phyloP scores from a whole-genome alignment of 2,113 vertebrate species.

The Muscicapa adusta region DNA sequence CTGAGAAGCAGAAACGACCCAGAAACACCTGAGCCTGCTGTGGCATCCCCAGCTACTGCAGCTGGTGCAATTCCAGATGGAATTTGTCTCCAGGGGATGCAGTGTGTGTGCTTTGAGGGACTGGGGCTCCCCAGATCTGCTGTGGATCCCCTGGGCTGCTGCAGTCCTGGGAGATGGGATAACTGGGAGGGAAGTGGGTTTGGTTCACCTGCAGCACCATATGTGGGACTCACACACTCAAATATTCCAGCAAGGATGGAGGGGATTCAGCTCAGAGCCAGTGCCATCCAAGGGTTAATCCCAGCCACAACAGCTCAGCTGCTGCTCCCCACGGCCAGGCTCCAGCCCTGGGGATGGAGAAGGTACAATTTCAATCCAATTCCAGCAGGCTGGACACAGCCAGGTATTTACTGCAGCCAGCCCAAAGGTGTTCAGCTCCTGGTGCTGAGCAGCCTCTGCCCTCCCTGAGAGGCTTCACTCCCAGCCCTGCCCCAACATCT shows the following conservation, averaged over 20 bases:
- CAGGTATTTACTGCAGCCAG: fast-evolving
- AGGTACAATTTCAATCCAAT: background rate
- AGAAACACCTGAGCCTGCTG: background rate
- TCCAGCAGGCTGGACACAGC: background rate
- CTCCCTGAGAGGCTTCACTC: background rate
- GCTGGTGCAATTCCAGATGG: fast-evolving
- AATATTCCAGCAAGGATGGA: background rate
- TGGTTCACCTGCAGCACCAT: fast-evolving
- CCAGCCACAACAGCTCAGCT: background rate
- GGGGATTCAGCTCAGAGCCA: background rate
- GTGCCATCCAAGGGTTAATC: background rate
- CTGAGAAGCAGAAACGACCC: fast-evolving
- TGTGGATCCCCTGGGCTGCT: background rate
- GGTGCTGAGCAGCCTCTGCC: fast-evolving
- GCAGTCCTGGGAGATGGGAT: background rate
- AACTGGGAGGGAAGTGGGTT: background rate
- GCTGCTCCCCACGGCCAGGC: background rate
- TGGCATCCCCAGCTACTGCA: background rate
- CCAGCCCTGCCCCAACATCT: background rate
- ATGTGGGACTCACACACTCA: background rate
- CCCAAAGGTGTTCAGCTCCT: background rate
- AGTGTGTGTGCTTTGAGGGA: fast-evolving
- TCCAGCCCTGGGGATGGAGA: background rate
- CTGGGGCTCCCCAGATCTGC: background rate
- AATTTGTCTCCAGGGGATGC: background rate